These are phyloP conservation scores for Cheumatopsyche charites DNA, from an alignment of 1,140 invertebrate species.

Conservation along the genomic window DNA sequence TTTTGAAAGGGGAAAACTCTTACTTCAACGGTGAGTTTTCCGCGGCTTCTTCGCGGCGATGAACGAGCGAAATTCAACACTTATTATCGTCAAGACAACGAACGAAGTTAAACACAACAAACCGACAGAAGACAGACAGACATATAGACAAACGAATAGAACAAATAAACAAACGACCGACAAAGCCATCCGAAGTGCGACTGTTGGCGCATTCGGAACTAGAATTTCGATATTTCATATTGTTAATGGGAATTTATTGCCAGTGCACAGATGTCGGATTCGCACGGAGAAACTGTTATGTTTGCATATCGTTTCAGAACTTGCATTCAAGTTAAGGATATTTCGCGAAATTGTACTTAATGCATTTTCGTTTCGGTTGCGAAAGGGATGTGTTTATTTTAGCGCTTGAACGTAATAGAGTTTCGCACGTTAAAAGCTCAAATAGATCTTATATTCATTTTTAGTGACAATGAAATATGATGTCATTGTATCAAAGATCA, in stretches of 20 bases:
- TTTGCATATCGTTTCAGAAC: conserved; percentile 14
- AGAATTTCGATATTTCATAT: conserved; percentile 37
- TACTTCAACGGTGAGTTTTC: neutral
- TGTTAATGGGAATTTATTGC: conserved; percentile 35
- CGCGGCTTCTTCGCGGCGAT: neutral
- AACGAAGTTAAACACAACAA: neutral
- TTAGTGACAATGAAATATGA: too few species aligned
- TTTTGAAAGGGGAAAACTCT: neutral
- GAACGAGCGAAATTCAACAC: neutral
- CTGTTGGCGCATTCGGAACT: neutral
- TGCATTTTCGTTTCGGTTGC: too few species aligned
- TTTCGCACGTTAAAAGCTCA: too few species aligned
- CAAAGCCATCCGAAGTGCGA: conserved; percentile 4
- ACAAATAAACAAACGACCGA: neutral
- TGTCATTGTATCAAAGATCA: too few species aligned
- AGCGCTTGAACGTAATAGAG: too few species aligned
- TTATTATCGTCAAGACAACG: conserved; percentile 1
- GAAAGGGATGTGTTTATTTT: too few species aligned
- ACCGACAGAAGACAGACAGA: too few species aligned
- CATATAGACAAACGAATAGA: neutral
- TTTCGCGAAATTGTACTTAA: too few species aligned
- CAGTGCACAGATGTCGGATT: conserved; percentile 31
- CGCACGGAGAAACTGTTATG: conserved; percentile 15
- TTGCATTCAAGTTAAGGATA: too few species aligned
- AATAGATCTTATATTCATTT: too few species aligned